phyloP scores from a whole-genome alignment of 2,888 invertebrate species.

The Dynastes tityus region DNA sequence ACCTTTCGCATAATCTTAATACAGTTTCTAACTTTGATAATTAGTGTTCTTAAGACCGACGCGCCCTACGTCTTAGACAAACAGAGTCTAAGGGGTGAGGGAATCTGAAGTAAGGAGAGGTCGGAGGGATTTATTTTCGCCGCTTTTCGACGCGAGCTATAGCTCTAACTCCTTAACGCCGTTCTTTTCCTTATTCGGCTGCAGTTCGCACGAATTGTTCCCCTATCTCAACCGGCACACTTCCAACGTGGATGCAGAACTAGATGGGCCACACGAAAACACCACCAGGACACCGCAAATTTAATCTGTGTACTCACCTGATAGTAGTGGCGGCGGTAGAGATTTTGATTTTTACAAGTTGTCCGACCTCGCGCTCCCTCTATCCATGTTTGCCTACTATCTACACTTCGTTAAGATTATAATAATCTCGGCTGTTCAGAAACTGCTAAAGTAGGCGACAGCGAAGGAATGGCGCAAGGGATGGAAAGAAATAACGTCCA shows the following conservation, averaged over 20 bases:
- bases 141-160: conserved; percentile 51
- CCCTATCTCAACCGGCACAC: not conserved
- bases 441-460: conserved; percentile 5
- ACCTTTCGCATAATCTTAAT: conserved; percentile 70
- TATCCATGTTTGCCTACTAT: conserved; percentile 23
- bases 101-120: not conserved
- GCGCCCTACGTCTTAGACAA: conserved; percentile 65
- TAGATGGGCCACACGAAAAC: conserved; percentile 15
- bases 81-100: conserved; percentile 60
- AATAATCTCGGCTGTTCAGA: conserved; percentile 10
- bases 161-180: conserved; percentile 56
- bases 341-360: conserved; percentile 40
- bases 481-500: not conserved
- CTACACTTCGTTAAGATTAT: conserved; percentile 33
- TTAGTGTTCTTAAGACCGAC: conserved; percentile 70
- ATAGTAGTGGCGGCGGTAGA: conserved; percentile 55
- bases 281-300: conserved; percentile 44
- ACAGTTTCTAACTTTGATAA: conserved; percentile 72
- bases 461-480: not conserved
- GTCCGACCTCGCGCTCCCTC: conserved; percentile 11
- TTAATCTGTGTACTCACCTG: conserved; percentile 61
- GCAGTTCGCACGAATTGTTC: conserved; percentile 40
- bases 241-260: conserved; percentile 26
- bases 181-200: conserved; percentile 47
- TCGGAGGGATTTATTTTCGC: conserved; percentile 67